Conservation (phyloP, 2,113 vertebrate species). For the Toxostoma redivivum region DNA sequence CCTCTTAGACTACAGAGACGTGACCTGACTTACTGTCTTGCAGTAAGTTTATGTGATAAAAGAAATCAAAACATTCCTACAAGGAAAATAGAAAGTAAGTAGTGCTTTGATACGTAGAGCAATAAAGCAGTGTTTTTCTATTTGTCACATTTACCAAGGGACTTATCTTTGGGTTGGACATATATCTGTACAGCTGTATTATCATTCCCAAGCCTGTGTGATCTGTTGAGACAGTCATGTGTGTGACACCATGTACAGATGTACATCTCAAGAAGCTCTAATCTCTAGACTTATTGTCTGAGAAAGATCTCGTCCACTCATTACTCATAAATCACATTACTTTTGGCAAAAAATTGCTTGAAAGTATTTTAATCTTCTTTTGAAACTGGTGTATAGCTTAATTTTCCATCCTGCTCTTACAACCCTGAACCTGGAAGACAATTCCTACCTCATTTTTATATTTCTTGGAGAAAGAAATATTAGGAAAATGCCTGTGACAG, state of each 20-base stretch:
- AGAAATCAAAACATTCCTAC: background rate
- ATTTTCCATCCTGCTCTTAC: background rate
- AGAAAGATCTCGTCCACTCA: background rate
- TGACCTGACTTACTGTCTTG: background rate
- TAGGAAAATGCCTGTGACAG: background rate
- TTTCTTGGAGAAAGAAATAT: background rate
- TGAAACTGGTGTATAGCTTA: background rate
- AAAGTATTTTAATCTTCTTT: background rate
- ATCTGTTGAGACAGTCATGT: background rate
- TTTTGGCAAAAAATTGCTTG: background rate
- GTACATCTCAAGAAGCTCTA: background rate
- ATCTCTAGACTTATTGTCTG: background rate
- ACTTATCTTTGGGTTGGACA: background rate
- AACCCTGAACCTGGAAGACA: background rate
- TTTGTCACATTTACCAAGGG: background rate
- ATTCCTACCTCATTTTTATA: background rate
- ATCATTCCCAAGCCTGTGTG: background rate
- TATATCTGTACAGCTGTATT: fast-evolving
- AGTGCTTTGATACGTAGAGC: background rate
- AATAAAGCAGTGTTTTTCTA: background rate
- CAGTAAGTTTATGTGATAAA: background rate
- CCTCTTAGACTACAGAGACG: background rate
- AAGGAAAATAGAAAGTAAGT: background rate
- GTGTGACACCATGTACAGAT: background rate
- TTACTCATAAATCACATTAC: background rate